Evolutionary conservation across 1,140 invertebrate genomes (phyloP).

Genomic region (Pinna nobilis): DNA sequence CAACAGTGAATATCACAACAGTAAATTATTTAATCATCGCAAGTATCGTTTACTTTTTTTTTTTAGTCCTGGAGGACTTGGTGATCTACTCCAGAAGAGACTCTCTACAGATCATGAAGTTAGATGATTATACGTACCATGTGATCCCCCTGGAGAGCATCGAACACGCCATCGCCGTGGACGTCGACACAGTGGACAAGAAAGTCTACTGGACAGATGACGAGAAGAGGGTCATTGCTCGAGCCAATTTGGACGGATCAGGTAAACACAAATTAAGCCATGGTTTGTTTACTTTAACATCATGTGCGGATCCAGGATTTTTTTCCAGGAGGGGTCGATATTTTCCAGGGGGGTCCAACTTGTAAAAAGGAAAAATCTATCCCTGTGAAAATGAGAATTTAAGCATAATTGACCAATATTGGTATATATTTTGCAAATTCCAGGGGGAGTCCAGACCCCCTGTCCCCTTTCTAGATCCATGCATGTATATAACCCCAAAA

Average conservation of each 20-base stretch:
- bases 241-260: constrained; percentile 85
- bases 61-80: constrained; percentile 83
- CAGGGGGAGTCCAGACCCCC: no score
- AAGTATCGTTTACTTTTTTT: neutral
- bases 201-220: constrained; percentile 95
- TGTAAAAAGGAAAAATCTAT: no score
- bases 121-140: constrained; percentile 84
- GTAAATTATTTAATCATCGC: neutral
- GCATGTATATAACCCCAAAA: no score
- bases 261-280: constrained; percentile 73
- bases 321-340: no score
- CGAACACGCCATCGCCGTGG: constrained; percentile 91
- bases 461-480: no score
- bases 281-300: neutral
- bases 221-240: constrained; percentile 83
- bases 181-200: constrained; percentile 91
- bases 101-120: constrained; percentile 74
- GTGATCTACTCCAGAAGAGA: constrained; percentile 81
- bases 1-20: neutral
- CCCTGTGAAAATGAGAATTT: no score
- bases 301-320: neutral
- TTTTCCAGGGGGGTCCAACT: no score
- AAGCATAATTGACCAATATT: no score
- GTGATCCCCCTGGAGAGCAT: constrained; percentile 79
- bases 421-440: no score